phyloP scores from a whole-genome alignment of 2,888 invertebrate species.

The Urechis unicinctus region DNA sequence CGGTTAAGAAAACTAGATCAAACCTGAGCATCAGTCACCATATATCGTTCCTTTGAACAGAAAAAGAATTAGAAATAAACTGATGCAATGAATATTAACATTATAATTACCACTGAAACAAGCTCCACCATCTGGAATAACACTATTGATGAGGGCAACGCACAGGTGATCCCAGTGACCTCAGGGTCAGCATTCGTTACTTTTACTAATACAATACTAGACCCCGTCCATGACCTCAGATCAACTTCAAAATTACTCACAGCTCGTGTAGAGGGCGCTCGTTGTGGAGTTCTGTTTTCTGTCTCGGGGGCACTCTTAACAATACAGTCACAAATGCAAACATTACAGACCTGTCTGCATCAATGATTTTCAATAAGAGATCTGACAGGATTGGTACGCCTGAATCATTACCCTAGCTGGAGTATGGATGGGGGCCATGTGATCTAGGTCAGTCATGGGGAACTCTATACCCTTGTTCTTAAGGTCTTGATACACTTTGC shows the following conservation, averaged over 20 bases:
- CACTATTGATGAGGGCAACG: too few species aligned
- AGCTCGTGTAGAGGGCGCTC: background rate
- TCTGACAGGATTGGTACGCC: background rate
- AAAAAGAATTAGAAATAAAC: too few species aligned
- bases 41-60: too few species aligned
- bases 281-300: background rate
- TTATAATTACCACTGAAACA: too few species aligned
- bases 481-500: conserved; percentile 88
- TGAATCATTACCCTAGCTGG: conserved; percentile 39
- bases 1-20: too few species aligned
- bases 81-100: too few species aligned
- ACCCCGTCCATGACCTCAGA: too few species aligned
- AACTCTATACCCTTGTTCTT: conserved; percentile 95
- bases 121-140: too few species aligned
- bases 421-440: conserved; percentile 61
- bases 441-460: conserved; percentile 86
- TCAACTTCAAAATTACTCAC: background rate
- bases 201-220: too few species aligned
- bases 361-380: background rate
- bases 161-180: too few species aligned
- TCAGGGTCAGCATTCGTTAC: too few species aligned
- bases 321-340: background rate
- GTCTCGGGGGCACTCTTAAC: background rate
- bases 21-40: too few species aligned
- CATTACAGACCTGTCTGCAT: background rate